Evolutionary conservation across 2,797 vertebrate species (phyloP).

Genomic region (Crocodylus rhombifer): DNA sequence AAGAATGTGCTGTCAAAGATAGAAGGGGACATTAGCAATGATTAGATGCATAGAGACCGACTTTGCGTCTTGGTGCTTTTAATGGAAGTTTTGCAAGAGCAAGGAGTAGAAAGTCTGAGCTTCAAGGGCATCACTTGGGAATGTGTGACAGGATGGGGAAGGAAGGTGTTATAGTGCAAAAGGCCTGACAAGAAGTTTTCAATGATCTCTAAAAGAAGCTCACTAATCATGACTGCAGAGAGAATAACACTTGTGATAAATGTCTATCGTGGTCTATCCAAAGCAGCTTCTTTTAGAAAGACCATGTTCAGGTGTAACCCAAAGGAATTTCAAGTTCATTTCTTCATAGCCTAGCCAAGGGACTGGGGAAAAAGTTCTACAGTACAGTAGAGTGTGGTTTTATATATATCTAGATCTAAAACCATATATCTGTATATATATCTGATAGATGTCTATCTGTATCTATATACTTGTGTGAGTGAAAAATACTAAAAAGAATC

Average conservation of each 20-base stretch:
- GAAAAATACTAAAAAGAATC: background rate
- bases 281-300: background rate
- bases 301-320: no score
- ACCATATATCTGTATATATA: no score
- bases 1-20: background rate
- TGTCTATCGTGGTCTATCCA: background rate
- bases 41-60: background rate
- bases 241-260: background rate
- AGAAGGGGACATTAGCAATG: background rate
- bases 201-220: background rate
- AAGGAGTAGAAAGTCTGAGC: background rate
- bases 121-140: background rate
- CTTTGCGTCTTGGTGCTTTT: background rate
- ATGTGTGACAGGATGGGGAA: background rate
- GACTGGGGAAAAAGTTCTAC: background rate
- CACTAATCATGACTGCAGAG: background rate
- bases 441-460: background rate
- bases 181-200: background rate
- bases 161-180: background rate
- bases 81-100: background rate
- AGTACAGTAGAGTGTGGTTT: background rate
- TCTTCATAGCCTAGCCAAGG: background rate
- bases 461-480: background rate
- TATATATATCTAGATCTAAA: background rate
- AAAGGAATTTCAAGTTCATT: no score